Evolutionary conservation across 2,888 invertebrate species (phyloP).

Genomic region (Drosophila limbata): DNA sequence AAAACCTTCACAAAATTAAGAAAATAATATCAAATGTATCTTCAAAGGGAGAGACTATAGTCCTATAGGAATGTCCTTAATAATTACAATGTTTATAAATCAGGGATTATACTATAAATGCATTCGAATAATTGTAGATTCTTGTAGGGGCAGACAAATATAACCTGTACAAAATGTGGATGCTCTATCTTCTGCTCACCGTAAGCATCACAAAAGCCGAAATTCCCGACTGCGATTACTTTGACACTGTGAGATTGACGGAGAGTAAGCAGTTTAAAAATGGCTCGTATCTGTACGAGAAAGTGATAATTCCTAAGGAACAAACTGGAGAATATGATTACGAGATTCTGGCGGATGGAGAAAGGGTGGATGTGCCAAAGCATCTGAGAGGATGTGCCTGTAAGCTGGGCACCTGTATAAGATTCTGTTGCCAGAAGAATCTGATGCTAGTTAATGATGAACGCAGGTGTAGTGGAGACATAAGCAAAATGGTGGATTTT

Average conservation of each 20-base stretch:
- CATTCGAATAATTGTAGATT: background rate
- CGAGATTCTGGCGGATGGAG: slow-evolving; percentile 29
- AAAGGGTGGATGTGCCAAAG: slow-evolving; percentile 3
- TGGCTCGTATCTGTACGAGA: slow-evolving; percentile 68
- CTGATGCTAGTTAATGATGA: background rate
- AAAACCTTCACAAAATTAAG: too few relatives aligned
- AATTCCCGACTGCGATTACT: slow-evolving; percentile 61
- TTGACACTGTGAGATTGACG: slow-evolving; percentile 68
- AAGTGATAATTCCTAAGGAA: slow-evolving; percentile 58
- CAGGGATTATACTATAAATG: too few relatives aligned
- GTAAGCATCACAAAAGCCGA: slow-evolving; percentile 7
- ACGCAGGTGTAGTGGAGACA: slow-evolving; percentile 27
- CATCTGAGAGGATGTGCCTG: slow-evolving; percentile 76
- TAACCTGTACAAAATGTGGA: slow-evolving; percentile 4
- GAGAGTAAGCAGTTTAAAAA: slow-evolving; percentile 36
- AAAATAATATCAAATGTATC: too few relatives aligned
- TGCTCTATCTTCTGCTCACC: background rate
- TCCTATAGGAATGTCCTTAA: too few relatives aligned
- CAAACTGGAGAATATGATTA: slow-evolving; percentile 59
- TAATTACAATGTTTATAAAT: too few relatives aligned
- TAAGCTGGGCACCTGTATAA: slow-evolving; percentile 74
- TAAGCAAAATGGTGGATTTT: background rate
- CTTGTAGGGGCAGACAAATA: background rate
- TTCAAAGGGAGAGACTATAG: too few relatives aligned
- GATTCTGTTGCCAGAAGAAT: slow-evolving; percentile 68